Percentiles rank a stretch among this genome's conserved stretches.
These are phyloP conservation scores for Sminthurides bifidus DNA, from an alignment of 1,140 invertebrate species.

Conservation along the genomic window DNA sequence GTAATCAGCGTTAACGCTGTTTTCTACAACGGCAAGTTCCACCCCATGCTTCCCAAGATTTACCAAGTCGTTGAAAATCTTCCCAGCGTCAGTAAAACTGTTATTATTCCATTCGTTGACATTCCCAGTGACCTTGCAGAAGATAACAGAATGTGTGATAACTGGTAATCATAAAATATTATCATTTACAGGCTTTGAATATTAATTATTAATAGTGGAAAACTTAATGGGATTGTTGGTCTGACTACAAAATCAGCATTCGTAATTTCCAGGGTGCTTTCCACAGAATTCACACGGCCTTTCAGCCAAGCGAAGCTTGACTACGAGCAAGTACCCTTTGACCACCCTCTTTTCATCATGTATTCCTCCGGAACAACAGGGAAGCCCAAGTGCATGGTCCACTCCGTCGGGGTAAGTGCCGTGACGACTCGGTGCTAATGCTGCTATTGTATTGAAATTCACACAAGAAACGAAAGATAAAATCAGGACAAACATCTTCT, in stretches of 20 bases:
- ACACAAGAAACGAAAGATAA: too few species aligned
- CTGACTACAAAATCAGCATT: too few species aligned
- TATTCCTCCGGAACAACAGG: slow-evolving; percentile 52
- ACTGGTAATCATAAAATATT: too few species aligned
- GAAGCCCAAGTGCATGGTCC: slow-evolving; percentile 50
- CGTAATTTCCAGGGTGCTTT: slow-evolving; percentile 14
- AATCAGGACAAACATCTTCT: slow-evolving; percentile 5
- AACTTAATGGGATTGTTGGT: too few species aligned
- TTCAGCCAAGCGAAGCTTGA: slow-evolving; percentile 12
- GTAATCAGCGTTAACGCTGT: slow-evolving; percentile 45
- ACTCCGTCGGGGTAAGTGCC: slow-evolving; percentile 45
- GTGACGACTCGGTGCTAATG: too few species aligned
- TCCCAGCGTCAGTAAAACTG: slow-evolving; percentile 39
- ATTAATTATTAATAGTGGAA: too few species aligned
- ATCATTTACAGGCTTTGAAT: too few species aligned
- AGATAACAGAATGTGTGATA: too few species aligned
- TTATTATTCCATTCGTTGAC: slow-evolving; percentile 40
- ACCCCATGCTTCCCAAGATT: slow-evolving; percentile 43
- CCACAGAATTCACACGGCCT: slow-evolving; percentile 15
- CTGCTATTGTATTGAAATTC: too few species aligned
- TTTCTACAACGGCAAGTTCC: slow-evolving; percentile 46
- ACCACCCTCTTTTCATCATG: slow-evolving; percentile 50
- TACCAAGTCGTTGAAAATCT: slow-evolving; percentile 41
- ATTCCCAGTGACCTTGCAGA: too few species aligned
- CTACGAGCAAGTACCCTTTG: slow-evolving; percentile 48